phyloP scores from a whole-genome alignment of 2,888 invertebrate species.

The Anarsia innoxiella region DNA sequence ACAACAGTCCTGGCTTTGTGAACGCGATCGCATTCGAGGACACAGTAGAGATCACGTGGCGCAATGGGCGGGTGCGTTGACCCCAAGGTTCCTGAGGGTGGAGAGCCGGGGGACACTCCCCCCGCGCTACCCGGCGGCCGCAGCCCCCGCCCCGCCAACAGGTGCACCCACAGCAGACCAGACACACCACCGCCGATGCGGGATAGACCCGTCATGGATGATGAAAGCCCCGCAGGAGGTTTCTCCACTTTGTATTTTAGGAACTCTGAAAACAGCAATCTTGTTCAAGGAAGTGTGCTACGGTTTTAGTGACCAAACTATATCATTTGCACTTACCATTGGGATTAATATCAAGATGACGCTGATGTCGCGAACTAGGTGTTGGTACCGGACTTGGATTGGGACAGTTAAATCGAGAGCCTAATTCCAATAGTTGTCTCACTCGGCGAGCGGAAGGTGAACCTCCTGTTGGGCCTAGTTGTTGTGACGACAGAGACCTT shows the following conservation, averaged over 20 bases:
- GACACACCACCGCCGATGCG: constrained; percentile 77
- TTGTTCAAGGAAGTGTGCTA: too few species aligned
- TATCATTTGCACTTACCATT: constrained; percentile 83
- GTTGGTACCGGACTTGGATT: constrained; percentile 84
- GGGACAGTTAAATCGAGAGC: constrained; percentile 74
- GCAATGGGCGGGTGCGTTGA: constrained; percentile 59
- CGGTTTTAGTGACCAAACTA: too few species aligned
- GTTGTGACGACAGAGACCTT: constrained; percentile 83
- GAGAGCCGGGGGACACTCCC: constrained; percentile 81
- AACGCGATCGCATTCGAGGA: constrained; percentile 96
- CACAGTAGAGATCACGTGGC: constrained; percentile 94
- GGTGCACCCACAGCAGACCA: constrained; percentile 92
- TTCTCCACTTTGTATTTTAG: constrained; percentile 94
- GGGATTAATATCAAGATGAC: constrained; percentile 91
- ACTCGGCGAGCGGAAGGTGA: constrained; percentile 88
- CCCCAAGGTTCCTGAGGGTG: constrained; percentile 77
- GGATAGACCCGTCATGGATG: constrained; percentile 72
- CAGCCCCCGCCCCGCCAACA: constrained; percentile 90
- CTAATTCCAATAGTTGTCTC: constrained; percentile 85
- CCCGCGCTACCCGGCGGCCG: constrained; percentile 77
- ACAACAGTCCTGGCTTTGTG: constrained; percentile 97
- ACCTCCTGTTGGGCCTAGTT: constrained; percentile 74
- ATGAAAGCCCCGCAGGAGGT: constrained; percentile 72
- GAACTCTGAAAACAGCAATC: constrained; percentile 79
- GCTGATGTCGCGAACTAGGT: constrained; percentile 85